Evolutionary conservation across 2,888 invertebrate genomes (phyloP), one percentile per base, ranked within the genome.

Genomic region (Prosopocoilus inquinatus): DNA sequence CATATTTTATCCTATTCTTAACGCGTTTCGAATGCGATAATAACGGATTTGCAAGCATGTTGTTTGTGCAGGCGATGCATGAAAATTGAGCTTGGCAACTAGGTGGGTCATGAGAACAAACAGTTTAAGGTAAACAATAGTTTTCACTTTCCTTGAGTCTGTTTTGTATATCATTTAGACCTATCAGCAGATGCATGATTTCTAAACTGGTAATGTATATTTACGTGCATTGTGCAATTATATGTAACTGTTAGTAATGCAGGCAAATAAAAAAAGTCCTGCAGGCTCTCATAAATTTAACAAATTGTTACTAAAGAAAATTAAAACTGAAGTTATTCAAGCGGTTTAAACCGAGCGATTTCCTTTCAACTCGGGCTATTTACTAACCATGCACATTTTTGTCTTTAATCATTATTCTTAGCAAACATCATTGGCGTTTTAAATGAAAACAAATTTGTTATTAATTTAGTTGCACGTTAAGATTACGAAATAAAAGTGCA

Each of bases 121-220:
- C 64, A 66, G 60, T 65, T 69, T 67, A 67, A 67, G 67, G 64
- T 64, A 72, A 70, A 73, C 72, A 73, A 73, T 73, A 63, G 73
- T 72, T 75, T 75, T 74, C 75, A 73, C 73, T 75, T 73, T 75
- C 74, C 74, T 75, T 74, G 74, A 69, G 67, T 73, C 69, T 67
- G 65, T 71, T 73, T 72, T 69, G 64, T 68, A 66, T 71, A 71
- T 72, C 69, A 66, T 66, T 70, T 67, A 70, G 62, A 63, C 63
- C 60, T 62, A 36, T 39, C 44, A 32, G 15, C 47, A 45, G 38
- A 20, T 44, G 36, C 15, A 39, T 45, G 51, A 51, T 51, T 51
- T 51, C 51, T 36, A 51, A 51, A 51, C 45, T 45, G 51, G 45
- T 51, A 51, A 51, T 51, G 45, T 45, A 41, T 63, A 65, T 66